A percentile compares a stretch with the other conserved stretches of the same genome.
Evolutionary conservation across 2,113 vertebrate genomes (phyloP).

Genomic region (Panthera tigris): DNA sequence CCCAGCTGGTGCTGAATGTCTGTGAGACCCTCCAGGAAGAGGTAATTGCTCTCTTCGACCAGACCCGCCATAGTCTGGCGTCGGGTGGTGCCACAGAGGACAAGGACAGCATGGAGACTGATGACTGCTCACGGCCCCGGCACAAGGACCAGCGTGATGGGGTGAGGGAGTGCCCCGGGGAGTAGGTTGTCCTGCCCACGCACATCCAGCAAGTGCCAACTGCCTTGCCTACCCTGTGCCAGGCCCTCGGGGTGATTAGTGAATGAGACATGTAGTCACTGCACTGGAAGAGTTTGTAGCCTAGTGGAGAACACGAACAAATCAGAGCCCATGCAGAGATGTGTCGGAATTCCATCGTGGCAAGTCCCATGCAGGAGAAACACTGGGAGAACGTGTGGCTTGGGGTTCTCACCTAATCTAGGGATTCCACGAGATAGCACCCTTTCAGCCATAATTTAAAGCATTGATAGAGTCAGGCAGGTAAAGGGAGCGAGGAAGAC

Average conservation of each 20-base stretch:
- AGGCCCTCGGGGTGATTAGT: background rate
- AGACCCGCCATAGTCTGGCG: conserved; percentile 89
- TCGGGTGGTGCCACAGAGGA: conserved; percentile 85
- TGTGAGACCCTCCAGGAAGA: conserved; percentile 96
- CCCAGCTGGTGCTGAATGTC: conserved; percentile 93
- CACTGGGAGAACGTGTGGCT: background rate
- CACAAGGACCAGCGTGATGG: conserved; percentile 97
- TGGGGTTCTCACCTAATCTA: background rate
- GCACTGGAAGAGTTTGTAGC: background rate
- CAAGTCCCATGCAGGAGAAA: background rate
- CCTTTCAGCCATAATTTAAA: background rate
- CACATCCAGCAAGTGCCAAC: fast-evolving
- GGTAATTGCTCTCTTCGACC: conserved; percentile 91
- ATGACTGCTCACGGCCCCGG: conserved; percentile 85
- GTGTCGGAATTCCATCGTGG: background rate
- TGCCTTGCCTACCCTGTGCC: background rate
- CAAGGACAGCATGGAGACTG: conserved; percentile 98
- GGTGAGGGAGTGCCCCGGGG: conserved; percentile 79
- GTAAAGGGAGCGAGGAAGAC: background rate
- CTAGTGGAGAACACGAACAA: background rate
- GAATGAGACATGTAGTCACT: background rate
- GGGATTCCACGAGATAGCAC: background rate
- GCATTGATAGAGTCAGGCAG: background rate
- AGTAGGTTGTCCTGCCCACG: background rate
- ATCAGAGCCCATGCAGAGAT: background rate